These are phyloP conservation scores for Xiphias gladius DNA, from an alignment of 2,113 vertebrate genomes.

Conservation along the genomic window DNA sequence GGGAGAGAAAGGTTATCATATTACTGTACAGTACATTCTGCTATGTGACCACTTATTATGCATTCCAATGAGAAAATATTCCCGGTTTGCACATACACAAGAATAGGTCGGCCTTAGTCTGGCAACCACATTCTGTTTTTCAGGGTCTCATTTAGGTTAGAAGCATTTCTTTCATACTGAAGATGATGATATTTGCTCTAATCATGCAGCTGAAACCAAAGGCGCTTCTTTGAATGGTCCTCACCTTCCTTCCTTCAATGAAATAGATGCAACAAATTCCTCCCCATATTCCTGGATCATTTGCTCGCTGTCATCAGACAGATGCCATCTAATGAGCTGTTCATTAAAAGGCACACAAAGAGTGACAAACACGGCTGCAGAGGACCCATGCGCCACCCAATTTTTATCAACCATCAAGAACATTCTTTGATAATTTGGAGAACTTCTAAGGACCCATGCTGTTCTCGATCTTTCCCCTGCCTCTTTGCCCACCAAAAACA, in stretches of 20 bases:
- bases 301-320: slow-evolving; percentile 59
- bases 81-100: slow-evolving; percentile 13
- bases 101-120: slow-evolving; percentile 42
- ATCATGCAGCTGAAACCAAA: slow-evolving; percentile 33
- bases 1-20: slow-evolving; percentile 31
- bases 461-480: neutral
- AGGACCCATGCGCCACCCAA: slow-evolving; percentile 4
- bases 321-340: slow-evolving; percentile 72
- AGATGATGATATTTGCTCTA: slow-evolving; percentile 63
- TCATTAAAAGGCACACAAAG: slow-evolving; percentile 67
- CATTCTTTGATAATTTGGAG: slow-evolving; percentile 18
- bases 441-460: neutral
- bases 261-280: slow-evolving; percentile 55
- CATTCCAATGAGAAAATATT: slow-evolving; percentile 15
- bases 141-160: slow-evolving; percentile 8
- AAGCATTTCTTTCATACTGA: slow-evolving; percentile 50
- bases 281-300: slow-evolving; percentile 59
- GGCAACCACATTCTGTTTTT: slow-evolving; percentile 28
- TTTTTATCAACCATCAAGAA: slow-evolving; percentile 45
- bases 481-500: neutral
- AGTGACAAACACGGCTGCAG: slow-evolving; percentile 60
- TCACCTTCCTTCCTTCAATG: slow-evolving; percentile 53
- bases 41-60: slow-evolving; percentile 20
- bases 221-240: slow-evolving; percentile 39
- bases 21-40: slow-evolving; percentile 4